Evolutionary conservation across 2,797 vertebrate species (phyloP).

Genomic region (Hyperoplus lanceolatus): DNA sequence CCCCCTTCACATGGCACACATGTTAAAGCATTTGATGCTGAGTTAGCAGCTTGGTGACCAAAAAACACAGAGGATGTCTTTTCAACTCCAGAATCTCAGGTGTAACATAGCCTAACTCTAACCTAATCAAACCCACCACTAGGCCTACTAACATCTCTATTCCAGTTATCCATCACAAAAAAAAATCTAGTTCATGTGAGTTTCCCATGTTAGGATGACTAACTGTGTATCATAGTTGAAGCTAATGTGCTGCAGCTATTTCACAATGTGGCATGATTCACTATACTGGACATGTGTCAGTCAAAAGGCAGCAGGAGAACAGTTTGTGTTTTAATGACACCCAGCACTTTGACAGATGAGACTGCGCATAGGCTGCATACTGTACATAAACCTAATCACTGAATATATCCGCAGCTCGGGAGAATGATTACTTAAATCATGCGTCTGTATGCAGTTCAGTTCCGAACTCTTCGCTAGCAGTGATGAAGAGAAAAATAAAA

Average conservation of each 20-base stretch:
- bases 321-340: background rate
- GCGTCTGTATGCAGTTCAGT: background rate
- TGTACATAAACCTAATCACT: background rate
- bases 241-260: background rate
- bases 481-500: background rate
- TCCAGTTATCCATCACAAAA: background rate
- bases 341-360: background rate
- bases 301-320: background rate
- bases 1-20: background rate
- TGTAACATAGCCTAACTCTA: background rate
- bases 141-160: background rate
- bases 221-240: background rate
- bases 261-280: background rate
- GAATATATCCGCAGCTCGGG: background rate
- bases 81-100: slow-evolving; percentile 2
- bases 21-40: slow-evolving; percentile 8
- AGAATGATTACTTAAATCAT: background rate
- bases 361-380: background rate
- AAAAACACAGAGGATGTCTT: slow-evolving; percentile 10
- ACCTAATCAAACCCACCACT: background rate
- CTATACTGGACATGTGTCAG: background rate
- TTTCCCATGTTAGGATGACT: background rate
- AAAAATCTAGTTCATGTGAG: no score
- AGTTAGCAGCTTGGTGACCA: slow-evolving; percentile 13
- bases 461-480: background rate